Evolutionary conservation across 2,888 invertebrate species (phyloP), one percentile per base, ranked within the genome.

Genomic region (Drosophila paracracens): DNA sequence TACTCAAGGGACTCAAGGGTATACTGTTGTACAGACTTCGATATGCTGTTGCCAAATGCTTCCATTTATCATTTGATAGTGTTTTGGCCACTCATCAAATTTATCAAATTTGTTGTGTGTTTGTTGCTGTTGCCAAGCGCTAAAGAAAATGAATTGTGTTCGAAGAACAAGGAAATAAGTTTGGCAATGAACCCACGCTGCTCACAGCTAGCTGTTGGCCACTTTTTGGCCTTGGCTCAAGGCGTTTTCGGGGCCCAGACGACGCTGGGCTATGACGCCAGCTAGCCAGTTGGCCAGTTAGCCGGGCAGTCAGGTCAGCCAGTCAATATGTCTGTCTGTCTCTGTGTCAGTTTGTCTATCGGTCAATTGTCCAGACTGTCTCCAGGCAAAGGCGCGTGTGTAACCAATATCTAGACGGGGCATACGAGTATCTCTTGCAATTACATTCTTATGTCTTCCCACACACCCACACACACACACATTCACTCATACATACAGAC

Each of bases 361-460:
- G 50, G n/a, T 62, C 48, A 52, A 40, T 65, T 43, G 57, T 57
- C 35, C 67, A 66, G 70, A 65, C 70, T 54, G 63, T 33, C 57
- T 60, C 2, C 7, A 21, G 51, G 54, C 31, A 67, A 80, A 76
- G 71, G 78, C 59, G 79, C 53, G 73, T 74, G 74, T 70, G 69
- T 68, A 73, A 69, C 71, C 70, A 85, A 83, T 83, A 86, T 79
- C 65, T 27, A 27, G 35, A 68, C 25, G 8, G 68, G 68, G 66
- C 66, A 62, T 16, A 29, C 29, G 38, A 16, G 29, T 67, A 56
- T 48, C 38, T 74, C 66, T 67, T 71, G 57, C 79, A 72, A 76
- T 82, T 74, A 82, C 75, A 85, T 84, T 85, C 85, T 74, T 85
- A 85, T 85, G 85, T 85, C 85, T 88, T 88, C 88, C 62, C 36